Base-by-base conservation (phyloP, 2,797 vertebrate species). In the Sebastes steindachneri region DNA sequence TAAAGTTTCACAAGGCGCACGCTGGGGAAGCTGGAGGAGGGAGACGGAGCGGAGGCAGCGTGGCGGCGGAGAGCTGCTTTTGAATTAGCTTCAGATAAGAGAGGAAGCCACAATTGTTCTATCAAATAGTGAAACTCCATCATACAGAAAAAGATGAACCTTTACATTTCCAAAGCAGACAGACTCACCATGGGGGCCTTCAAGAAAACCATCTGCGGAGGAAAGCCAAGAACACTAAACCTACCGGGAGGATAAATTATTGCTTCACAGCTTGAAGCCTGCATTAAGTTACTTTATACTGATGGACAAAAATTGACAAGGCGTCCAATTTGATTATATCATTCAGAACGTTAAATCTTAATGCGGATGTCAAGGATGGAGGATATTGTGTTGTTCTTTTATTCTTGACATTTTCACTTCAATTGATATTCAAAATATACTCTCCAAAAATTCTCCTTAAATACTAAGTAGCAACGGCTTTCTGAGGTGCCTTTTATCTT, bases 1-100 rank as follows among this genome's bases (percentile, higher is more conserved):
- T 94, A 93, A 94, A 92, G 90, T 93, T 93, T 78, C 85, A 93
- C 85, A 80, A 91, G 88, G 75, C 28, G 29, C 79, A 68, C 62
- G 31, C 75, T 51, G 45, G 89, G 89, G 83, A 86, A 81, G 76
- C 85, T 73, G 83, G 73, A 83, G 53, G 82, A 82, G 75, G 65
- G 68, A 78, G 77, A 80, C 33, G n/a, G 80, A 80, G 28, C 7
- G 5, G 83, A 63, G 28, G 58, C 4, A 14, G 15, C 8, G n/a
- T 19, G 73, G 67, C 35, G 73, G 80, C 77, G 80, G 69, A 83
- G 77, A 60, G 77, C 10, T 57, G 77, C 67, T 85, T 93, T 85
- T 87, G 88, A 92, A 92, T 92, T 88, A 79, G 80, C 78, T 77
- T 66, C 66, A 64, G 68, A 86, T 88, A 15, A 79, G 67, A 73